Percentiles rank a stretch among this genome's conserved stretches.
Conservation (phyloP, 2,888 invertebrate genomes). For the Eristalis intricaria region DNA sequence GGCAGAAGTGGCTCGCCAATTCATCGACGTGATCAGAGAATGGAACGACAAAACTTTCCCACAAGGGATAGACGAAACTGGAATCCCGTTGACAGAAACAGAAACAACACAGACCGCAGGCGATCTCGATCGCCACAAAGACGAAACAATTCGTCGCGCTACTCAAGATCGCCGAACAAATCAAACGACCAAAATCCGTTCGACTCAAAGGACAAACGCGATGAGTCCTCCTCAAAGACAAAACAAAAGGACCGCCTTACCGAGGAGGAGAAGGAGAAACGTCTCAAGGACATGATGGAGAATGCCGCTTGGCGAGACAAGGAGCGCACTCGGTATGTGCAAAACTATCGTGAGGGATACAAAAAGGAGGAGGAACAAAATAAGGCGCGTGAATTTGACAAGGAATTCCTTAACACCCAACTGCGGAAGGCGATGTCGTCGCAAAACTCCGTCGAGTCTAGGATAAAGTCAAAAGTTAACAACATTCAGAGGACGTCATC, state of each 20-base stretch:
- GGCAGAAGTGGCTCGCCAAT: background rate
- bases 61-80: conserved; percentile 13
- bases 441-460: conserved; percentile 88
- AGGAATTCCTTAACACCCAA: conserved; percentile 82
- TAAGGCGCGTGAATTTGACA: conserved; percentile 82
- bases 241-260: conserved; percentile 79
- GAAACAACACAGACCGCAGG: conserved; percentile 1
- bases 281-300: conserved; percentile 90
- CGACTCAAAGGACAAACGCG: conserved; percentile 2
- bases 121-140: conserved; percentile 24
- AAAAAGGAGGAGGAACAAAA: conserved; percentile 82
- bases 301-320: conserved; percentile 88
- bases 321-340: conserved; percentile 85
- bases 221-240: conserved; percentile 40
- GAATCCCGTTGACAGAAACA: background rate
- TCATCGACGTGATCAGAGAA: background rate
- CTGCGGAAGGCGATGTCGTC: conserved; percentile 82
- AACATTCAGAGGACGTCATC: conserved; percentile 91
- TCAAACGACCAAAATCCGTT: conserved; percentile 25
- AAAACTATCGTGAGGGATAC: conserved; percentile 84
- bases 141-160: background rate
- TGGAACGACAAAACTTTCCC: background rate
- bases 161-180: conserved; percentile 23
- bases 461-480: conserved; percentile 93
- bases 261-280: conserved; percentile 87